phyloP scores from a whole-genome alignment of 2,797 vertebrate species.

The Pseudomugil gertrudae region DNA sequence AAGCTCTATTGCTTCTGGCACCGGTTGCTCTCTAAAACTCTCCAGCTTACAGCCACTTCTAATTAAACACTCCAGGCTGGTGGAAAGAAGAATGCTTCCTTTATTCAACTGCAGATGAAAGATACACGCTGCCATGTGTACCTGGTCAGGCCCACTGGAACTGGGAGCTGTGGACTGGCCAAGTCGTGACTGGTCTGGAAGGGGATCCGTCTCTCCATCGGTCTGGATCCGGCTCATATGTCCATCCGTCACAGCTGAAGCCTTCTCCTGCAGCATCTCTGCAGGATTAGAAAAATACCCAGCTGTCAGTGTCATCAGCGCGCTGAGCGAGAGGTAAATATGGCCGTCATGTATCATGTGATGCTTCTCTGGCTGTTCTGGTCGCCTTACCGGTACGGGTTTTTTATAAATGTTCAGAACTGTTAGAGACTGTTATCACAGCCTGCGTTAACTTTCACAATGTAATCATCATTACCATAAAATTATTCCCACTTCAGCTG shows the following conservation, averaged over 20 bases:
- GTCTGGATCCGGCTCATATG: slow-evolving; percentile 84
- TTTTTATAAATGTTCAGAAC: neutral
- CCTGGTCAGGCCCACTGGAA: slow-evolving; percentile 89
- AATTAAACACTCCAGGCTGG: too few species aligned
- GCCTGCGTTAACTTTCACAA: neutral
- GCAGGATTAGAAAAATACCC: slow-evolving; percentile 62
- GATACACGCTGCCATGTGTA: slow-evolving; percentile 48
- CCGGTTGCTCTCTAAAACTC: neutral
- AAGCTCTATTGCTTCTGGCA: neutral
- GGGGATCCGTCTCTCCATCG: slow-evolving; percentile 81
- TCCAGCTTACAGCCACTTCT: neutral
- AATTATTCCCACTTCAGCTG: neutral
- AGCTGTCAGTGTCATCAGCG: slow-evolving; percentile 52
- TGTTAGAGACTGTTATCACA: neutral
- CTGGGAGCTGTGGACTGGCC: slow-evolving; percentile 84
- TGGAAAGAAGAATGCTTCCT: neutral
- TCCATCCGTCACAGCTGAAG: slow-evolving; percentile 90
- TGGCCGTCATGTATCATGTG: neutral
- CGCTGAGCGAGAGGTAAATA: slow-evolving; percentile 22
- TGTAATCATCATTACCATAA: neutral
- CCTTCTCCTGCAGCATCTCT: slow-evolving; percentile 99
- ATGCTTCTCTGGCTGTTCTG: slow-evolving; percentile 8
- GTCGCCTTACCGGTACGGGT: neutral
- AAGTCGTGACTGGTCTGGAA: slow-evolving; percentile 82
- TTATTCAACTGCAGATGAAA: neutral